Conservation (phyloP, 37 sponge, comb jelly and placozoan genomes). For the Beroe ovata region DNA sequence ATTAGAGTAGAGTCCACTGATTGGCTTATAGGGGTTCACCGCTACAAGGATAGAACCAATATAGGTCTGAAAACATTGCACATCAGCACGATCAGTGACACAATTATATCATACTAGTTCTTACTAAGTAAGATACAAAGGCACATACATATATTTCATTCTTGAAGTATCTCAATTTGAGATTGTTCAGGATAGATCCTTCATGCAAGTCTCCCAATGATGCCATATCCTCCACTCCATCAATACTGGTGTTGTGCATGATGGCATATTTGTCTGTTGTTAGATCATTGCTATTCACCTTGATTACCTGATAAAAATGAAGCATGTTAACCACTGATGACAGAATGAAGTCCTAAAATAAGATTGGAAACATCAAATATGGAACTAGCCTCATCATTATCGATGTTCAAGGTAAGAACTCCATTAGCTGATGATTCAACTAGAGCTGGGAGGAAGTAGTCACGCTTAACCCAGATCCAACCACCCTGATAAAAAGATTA, state of each 20-base stretch:
- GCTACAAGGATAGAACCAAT: slow-evolving; percentile 94
- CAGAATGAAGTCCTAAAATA: too few species aligned
- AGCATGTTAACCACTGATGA: too few species aligned
- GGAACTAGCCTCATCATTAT: slow-evolving; percentile 48
- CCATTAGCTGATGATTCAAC: slow-evolving; percentile 54
- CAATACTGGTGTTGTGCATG: slow-evolving; percentile 85
- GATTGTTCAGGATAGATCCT: slow-evolving; percentile 91
- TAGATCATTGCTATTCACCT: slow-evolving; percentile 34
- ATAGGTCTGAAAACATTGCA: slow-evolving; percentile 85
- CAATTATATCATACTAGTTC: too few species aligned
- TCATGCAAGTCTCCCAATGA: slow-evolving; percentile 90
- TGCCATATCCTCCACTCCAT: slow-evolving; percentile 92
- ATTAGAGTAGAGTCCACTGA: slow-evolving; percentile 76
- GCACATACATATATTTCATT: slow-evolving; percentile 87
- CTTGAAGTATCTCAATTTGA: slow-evolving; percentile 78
- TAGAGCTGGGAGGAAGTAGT: slow-evolving; percentile 1
- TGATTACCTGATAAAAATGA: slow-evolving; percentile 5
- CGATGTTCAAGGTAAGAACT: slow-evolving; percentile 47
- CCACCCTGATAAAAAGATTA: slow-evolving; percentile 18
- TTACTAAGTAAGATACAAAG: too few species aligned
- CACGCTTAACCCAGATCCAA: slow-evolving; percentile 52
- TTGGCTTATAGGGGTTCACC: slow-evolving; percentile 91
- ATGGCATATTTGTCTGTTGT: slow-evolving; percentile 27
- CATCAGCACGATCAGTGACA: too few species aligned
- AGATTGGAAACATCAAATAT: not conserved